A percentile compares a stretch with the other conserved stretches of the same genome.
phyloP scores from a whole-genome alignment of 1,140 invertebrate species.

The Protaetia brevitarsis region DNA sequence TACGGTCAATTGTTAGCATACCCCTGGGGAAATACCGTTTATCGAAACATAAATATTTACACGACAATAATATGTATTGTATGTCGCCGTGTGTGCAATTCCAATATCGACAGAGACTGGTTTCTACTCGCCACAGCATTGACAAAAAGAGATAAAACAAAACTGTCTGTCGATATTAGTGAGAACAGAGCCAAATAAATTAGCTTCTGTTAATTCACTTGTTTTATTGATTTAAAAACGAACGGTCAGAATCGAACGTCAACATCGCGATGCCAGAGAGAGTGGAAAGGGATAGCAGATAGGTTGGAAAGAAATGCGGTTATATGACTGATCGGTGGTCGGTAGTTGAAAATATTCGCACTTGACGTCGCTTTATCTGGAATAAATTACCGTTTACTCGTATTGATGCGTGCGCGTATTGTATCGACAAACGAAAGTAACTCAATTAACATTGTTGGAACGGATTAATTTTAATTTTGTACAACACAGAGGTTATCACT shows the following conservation, averaged over 20 bases:
- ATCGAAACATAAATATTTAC: slow-evolving; percentile 13
- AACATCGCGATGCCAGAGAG: neutral
- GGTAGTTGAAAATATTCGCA: neutral
- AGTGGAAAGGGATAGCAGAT: neutral
- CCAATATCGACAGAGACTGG: too few relatives aligned
- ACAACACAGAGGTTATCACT: too few relatives aligned
- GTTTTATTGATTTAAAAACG: neutral
- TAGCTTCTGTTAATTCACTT: neutral
- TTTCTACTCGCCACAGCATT: too few relatives aligned
- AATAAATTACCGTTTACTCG: neutral
- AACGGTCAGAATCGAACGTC: neutral
- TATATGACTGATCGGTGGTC: neutral
- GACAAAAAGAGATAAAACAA: neutral
- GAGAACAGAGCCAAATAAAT: slow-evolving; percentile 1
- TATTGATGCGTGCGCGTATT: neutral
- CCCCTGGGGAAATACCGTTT: neutral
- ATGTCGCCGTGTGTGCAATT: too few relatives aligned
- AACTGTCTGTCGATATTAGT: neutral
- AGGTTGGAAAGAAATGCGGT: neutral
- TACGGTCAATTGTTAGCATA: too few relatives aligned
- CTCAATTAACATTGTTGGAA: too few relatives aligned
- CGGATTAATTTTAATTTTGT: too few relatives aligned
- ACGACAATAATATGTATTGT: neutral
- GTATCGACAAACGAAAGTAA: too few relatives aligned
- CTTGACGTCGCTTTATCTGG: neutral